These are phyloP conservation scores for Drosophila cardini DNA, from an alignment of 1,140 invertebrate genomes.

Conservation along the genomic window DNA sequence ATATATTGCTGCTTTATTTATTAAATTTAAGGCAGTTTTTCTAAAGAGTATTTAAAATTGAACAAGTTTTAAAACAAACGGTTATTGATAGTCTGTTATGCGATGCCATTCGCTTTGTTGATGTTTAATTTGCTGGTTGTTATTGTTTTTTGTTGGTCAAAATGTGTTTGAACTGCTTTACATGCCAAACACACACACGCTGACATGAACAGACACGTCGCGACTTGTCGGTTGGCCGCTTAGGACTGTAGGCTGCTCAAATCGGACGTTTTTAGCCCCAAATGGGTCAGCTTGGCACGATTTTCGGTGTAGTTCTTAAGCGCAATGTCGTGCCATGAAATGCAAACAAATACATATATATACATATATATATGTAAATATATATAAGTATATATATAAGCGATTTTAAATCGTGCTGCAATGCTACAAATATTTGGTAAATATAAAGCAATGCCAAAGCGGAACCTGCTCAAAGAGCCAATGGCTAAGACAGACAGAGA, in stretches of 20 bases:
- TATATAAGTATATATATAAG: conserved; percentile 49
- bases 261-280: conserved; percentile 3
- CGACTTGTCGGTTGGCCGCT: not conserved
- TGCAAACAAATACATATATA: conserved; percentile 48
- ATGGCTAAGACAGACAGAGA: not conserved
- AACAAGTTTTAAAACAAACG: not conserved
- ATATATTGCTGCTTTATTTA: too few relatives aligned
- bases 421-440: conserved; percentile 64
- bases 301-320: conserved; percentile 64
- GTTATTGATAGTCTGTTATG: conserved; percentile 15
- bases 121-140: conserved; percentile 39
- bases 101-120: conserved; percentile 22
- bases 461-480: conserved; percentile 48
- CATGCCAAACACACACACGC: conserved; percentile 38
- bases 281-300: conserved; percentile 64
- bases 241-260: not conserved
- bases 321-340: conserved; percentile 60
- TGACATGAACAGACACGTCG: not conserved
- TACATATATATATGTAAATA: too few relatives aligned
- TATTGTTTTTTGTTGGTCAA: conserved; percentile 39
- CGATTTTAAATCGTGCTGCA: conserved; percentile 62
- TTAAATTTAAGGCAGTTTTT: too few relatives aligned
- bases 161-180: conserved; percentile 47
- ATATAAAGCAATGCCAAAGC: conserved; percentile 64
- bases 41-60: conserved; percentile 24